A percentile compares a stretch with the other conserved stretches of the same genome.
phyloP scores from a whole-genome alignment of 2,888 invertebrate genomes.

The Lutraria lutraria region DNA sequence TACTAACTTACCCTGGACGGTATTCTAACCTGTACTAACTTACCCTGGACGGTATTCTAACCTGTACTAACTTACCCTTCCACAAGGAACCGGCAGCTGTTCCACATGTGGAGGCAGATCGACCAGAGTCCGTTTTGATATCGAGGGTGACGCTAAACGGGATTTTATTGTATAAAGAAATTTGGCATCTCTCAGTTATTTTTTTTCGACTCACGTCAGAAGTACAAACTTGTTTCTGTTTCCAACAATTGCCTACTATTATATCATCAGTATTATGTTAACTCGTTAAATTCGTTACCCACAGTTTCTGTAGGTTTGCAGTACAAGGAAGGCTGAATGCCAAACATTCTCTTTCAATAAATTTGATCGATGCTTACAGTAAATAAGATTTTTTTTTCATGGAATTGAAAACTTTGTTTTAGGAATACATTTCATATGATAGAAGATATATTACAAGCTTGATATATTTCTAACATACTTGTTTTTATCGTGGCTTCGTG shows the following conservation, averaged over 20 bases:
- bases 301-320: constrained; percentile 4
- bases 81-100: too few species aligned
- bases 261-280: not conserved
- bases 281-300: not conserved
- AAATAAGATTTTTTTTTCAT: not conserved
- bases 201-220: not conserved
- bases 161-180: not conserved
- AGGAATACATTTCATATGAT: not conserved
- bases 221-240: not conserved
- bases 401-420: not conserved
- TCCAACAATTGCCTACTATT: not conserved
- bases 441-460: not conserved
- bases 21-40: too few species aligned
- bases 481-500: not conserved
- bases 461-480: not conserved
- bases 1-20: too few species aligned
- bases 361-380: not conserved
- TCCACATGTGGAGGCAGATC: too few species aligned
- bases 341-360: not conserved
- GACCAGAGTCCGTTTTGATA: too few species aligned
- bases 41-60: too few species aligned
- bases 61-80: too few species aligned
- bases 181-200: not conserved
- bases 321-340: not conserved
- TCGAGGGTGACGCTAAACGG: too few species aligned